Base-by-base conservation (phyloP, 2,113 vertebrate species). In the Atractosteus spatula region DNA sequence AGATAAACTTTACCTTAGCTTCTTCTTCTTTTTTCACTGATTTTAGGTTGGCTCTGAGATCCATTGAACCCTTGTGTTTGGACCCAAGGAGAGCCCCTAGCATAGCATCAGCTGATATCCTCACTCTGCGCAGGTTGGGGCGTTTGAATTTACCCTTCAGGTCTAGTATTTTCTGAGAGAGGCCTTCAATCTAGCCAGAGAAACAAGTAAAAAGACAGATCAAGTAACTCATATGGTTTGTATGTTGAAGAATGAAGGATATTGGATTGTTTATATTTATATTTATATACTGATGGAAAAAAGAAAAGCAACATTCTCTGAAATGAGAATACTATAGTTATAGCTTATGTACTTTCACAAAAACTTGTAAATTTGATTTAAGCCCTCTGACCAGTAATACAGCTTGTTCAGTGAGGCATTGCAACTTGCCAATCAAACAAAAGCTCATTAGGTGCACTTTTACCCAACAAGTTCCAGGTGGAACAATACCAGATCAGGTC, bases 1-100 rank as follows among this genome's bases (percentile, higher is more conserved):
- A 45, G 5, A 8, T 47, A 29, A 16, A 62, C 0, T 29, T 77
- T 77, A 90, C 89, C 89, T 91, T 92, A 59, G 76, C 2, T 64
- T 90, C 91, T 0, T 94, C 92, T 11, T 91, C 92, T 78, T 91
- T 94, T 83, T 92, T 94, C 45, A 92, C 91, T 11, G 91, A 92
- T 81, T 92, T 93, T 0, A 93, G 87, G 72, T 90, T 92, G 65
- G 76, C 89, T 68, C 91, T 91, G 72, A 92, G 90, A 69, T 93
- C 92, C 68, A 92, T 77, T 72, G 84, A 90, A 4, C 81, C 81
- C 70, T 85, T 83, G 75, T 88, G 83, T 76, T 89, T 84, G 54
- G 77, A 70, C 55, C 91, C 92, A 2, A 80, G 80, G 74, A 75
- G 80, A 4, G 91, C 81, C 0, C 86, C 88, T 79, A 93, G 75